phyloP scores from a whole-genome alignment of 92 coral and sea anemone genomes.

The Palythoa caribaeorum region DNA sequence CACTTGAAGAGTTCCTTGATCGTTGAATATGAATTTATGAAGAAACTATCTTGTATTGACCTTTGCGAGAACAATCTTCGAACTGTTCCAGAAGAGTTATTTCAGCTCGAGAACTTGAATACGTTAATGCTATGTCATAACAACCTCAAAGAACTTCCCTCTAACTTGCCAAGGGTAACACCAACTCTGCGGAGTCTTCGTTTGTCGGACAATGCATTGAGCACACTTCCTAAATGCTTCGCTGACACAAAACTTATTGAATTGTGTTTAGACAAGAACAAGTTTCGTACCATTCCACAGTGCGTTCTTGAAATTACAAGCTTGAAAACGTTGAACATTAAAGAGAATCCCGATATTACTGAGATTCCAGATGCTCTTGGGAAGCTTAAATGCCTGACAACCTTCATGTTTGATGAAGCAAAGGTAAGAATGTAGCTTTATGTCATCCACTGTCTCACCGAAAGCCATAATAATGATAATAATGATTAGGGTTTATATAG shows the following conservation, averaged over 20 bases:
- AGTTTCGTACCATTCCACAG: constrained; percentile 57
- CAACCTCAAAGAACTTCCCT: constrained; percentile 58
- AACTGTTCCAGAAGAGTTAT: constrained; percentile 50
- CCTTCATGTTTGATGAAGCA: constrained; percentile 56
- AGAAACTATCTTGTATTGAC: constrained; percentile 56
- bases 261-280: constrained; percentile 52
- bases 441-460: no score
- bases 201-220: constrained; percentile 61
- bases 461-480: no score
- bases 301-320: constrained; percentile 59
- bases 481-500: no score
- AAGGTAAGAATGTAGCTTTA: constrained; percentile 33
- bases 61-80: constrained; percentile 62
- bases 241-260: constrained; percentile 58
- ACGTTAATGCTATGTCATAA: constrained; percentile 57
- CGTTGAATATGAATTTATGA: constrained; percentile 16
- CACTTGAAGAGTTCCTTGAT: constrained; percentile 51
- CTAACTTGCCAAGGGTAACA: constrained; percentile 38
- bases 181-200: constrained; percentile 54
- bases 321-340: constrained; percentile 63
- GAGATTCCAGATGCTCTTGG: constrained; percentile 69
- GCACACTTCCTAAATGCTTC: constrained; percentile 53
- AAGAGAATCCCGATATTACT: constrained; percentile 54
- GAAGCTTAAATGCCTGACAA: constrained; percentile 54
- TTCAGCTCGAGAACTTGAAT: constrained; percentile 59